phyloP scores from a whole-genome alignment of 2,888 invertebrate genomes.

The Agrochola litura region DNA sequence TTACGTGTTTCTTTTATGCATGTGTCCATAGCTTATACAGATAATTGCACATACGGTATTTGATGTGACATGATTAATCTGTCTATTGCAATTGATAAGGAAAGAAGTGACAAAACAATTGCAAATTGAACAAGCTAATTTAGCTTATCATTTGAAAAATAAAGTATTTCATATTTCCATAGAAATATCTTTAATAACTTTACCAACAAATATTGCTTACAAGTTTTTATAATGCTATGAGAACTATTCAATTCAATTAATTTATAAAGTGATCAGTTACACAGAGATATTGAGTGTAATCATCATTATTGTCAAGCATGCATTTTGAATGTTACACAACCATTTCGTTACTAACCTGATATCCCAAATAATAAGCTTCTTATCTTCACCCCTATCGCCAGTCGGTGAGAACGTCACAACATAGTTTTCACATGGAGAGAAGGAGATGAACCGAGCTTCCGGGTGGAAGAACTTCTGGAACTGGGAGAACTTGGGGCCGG shows the following conservation, averaged over 20 bases:
- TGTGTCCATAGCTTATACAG: not conserved
- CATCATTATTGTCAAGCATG: not conserved
- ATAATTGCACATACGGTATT: not conserved
- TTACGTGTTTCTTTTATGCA: not conserved
- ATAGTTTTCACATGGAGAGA: slow-evolving; percentile 99
- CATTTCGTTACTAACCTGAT: slow-evolving; percentile 91
- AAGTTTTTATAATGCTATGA: not conserved
- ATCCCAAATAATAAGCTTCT: slow-evolving; percentile 98
- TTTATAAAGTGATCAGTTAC: not conserved
- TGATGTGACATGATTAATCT: not conserved
- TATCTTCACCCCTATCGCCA: slow-evolving; percentile 93
- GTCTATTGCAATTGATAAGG: not conserved
- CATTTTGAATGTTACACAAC: not conserved
- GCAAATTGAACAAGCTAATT: not conserved
- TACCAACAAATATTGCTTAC: not conserved
- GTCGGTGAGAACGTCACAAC: slow-evolving; percentile 98
- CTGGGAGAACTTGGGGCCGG: slow-evolving; percentile 97
- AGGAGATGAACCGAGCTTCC: slow-evolving; percentile 98
- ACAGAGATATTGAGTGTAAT: not conserved
- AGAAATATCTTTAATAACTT: not conserved
- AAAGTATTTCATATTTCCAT: not conserved
- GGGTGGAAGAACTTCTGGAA: slow-evolving; percentile 97
- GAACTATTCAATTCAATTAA: not conserved
- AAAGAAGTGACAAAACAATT: not conserved
- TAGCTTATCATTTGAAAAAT: not conserved